Evolutionary conservation across 2,113 vertebrate genomes (phyloP), one percentile per base, ranked within the genome.

Genomic region (Aptenodytes forsteri): DNA sequence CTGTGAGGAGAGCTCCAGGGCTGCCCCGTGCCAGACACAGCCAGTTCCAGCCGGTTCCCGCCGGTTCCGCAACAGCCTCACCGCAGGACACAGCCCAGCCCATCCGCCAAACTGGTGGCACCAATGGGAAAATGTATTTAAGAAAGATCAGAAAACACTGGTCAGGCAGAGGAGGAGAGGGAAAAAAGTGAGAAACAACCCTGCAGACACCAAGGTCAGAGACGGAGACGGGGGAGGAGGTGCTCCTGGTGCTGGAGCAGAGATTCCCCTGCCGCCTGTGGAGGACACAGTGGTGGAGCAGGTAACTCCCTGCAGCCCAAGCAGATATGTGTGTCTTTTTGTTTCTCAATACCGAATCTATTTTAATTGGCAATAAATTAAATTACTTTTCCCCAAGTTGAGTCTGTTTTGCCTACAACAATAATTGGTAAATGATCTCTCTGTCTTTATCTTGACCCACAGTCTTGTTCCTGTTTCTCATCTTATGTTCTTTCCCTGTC

Each of bases 221-320:
- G 54, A 27, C 0, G 2, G 36, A 71, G n/a, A 21, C 1, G 2
- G 18, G 16, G 11, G 11, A 21, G 14, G 13, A 49, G 29, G 29
- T 34, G 10, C 16, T 70, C n/a, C 44, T 70, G 80, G 34, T 2
- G 7, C n/a, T 15, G 21, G 34, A 36, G 34, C 34, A n/a, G 34
- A n/a, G 13, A 16, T 16, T 61, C n/a, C n/a, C 58, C 58, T 62
- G 59, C 36, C 3, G 2, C 36, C 36, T 62, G 25, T 13, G 25
- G 36, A 27, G 61, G 36, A 62, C 10, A 18, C 36, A 18, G n/a
- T 1, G 12, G 15, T 25, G 30, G 30, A 77, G 29, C 19, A 42
- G 23, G 9, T 27, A 34, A 47, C 34, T 56, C 42, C 22, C 42
- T 56, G 50, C 29, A 56, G 36, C n/a, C 52, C 11, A 34, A 13